These are phyloP conservation scores for Zalophus californianus DNA, from an alignment of 2,797 vertebrate species.

Conservation along the genomic window DNA sequence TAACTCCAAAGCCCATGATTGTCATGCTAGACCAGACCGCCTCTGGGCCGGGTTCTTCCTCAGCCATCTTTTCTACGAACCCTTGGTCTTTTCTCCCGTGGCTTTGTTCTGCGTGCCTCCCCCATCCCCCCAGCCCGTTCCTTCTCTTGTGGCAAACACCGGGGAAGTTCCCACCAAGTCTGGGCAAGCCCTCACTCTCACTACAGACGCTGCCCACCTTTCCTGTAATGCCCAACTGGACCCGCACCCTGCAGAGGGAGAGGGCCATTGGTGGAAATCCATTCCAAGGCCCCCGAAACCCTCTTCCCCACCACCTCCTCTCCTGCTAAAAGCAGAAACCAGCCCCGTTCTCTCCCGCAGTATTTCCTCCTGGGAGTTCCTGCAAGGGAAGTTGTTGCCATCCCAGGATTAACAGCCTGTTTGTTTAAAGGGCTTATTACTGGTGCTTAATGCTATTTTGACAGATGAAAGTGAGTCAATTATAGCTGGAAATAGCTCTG, in stretches of 20 bases:
- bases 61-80: not conserved
- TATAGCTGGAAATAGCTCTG: constrained; percentile 86
- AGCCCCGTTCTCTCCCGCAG: not conserved
- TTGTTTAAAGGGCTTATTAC: constrained; percentile 89
- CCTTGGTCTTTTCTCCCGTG: not conserved
- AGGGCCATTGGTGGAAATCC: not conserved
- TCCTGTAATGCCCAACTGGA: not conserved
- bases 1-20: not conserved
- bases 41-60: not conserved
- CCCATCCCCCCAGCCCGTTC: not conserved
- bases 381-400: constrained; percentile 69
- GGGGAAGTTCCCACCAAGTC: not conserved
- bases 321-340: not conserved
- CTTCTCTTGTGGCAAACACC: not conserved
- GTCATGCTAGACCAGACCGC: not conserved
- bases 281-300: not conserved
- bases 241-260: accelerated
- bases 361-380: constrained; percentile 68
- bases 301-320: no score
- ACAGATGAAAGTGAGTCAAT: constrained; percentile 87
- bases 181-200: not conserved
- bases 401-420: constrained; percentile 85
- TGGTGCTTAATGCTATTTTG: constrained; percentile 88
- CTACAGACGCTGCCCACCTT: not conserved
- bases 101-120: not conserved